Percentiles rank a stretch among this genome's conserved stretches.
Evolutionary conservation across 2,113 vertebrate genomes (phyloP).

Genomic region (Copsychus sechellarum): DNA sequence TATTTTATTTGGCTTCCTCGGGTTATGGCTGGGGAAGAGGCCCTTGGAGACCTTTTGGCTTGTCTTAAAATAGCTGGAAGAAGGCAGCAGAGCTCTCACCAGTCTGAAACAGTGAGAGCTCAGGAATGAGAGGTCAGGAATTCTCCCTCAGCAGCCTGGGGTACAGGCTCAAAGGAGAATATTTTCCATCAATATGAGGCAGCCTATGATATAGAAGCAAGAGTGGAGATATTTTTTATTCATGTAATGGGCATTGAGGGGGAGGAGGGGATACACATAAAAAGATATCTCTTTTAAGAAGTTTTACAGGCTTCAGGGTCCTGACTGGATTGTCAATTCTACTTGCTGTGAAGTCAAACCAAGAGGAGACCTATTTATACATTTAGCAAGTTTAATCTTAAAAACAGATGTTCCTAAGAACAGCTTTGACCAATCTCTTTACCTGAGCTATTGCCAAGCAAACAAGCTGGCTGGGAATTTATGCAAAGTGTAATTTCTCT

Average conservation of each 20-base stretch:
- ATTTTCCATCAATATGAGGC: not conserved
- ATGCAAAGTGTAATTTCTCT: not conserved
- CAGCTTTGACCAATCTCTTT: not conserved
- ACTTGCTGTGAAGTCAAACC: not conserved
- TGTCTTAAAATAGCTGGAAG: not conserved
- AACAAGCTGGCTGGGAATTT: not conserved
- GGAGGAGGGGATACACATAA: not conserved
- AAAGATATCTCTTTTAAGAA: not conserved
- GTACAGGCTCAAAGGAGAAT: not conserved
- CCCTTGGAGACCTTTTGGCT: not conserved
- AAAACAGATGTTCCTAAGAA: not conserved
- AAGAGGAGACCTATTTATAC: not conserved
- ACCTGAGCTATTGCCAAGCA: not conserved
- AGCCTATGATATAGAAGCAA: not conserved
- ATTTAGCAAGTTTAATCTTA: not conserved
- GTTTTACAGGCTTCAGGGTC: not conserved
- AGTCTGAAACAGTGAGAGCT: not conserved
- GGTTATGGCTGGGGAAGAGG: constrained; percentile 14
- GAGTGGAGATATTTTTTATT: not conserved
- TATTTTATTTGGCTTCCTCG: constrained; percentile 29
- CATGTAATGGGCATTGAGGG: accelerated
- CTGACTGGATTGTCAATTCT: not conserved
- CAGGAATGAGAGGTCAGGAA: not conserved
- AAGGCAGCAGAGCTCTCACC: not conserved
- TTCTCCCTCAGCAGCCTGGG: not conserved